Conservation (phyloP, 2,113 vertebrate species). For the Sinocyclocheilus anshuiensis region DNA sequence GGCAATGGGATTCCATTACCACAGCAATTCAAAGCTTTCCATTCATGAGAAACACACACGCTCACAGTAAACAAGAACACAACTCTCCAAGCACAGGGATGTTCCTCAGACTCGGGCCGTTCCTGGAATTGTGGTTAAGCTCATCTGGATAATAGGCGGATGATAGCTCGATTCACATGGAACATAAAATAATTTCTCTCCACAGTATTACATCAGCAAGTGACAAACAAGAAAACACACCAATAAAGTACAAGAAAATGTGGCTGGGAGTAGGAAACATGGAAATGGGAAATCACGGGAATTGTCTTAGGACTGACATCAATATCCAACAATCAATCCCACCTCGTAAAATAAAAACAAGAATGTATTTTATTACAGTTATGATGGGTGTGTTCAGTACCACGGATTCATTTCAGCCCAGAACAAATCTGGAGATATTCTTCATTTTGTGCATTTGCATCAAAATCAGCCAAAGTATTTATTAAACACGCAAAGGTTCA, state of each 20-base stretch:
- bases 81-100: neutral
- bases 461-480: neutral
- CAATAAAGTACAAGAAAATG: neutral
- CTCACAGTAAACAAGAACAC: slow-evolving; percentile 7
- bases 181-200: slow-evolving; percentile 20
- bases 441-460: neutral
- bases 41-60: slow-evolving; percentile 9
- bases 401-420: neutral
- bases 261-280: neutral
- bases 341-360: slow-evolving; percentile 27
- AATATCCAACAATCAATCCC: slow-evolving; percentile 15
- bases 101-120: neutral
- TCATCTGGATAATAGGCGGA: slow-evolving; percentile 10
- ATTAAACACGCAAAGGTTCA: neutral
- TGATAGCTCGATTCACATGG: slow-evolving; percentile 11
- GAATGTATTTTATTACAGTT: slow-evolving; percentile 6
- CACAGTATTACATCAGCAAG: slow-evolving; percentile 24
- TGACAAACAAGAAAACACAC: slow-evolving; percentile 29
- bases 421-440: neutral
- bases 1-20: slow-evolving; percentile 8
- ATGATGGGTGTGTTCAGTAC: neutral
- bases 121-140: slow-evolving; percentile 17
- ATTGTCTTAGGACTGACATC: slow-evolving; percentile 9
- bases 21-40: slow-evolving; percentile 17
- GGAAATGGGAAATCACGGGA: neutral